These are phyloP conservation scores for Laodelphax striatellus DNA, from an alignment of 1,140 invertebrate species.

Conservation along the genomic window DNA sequence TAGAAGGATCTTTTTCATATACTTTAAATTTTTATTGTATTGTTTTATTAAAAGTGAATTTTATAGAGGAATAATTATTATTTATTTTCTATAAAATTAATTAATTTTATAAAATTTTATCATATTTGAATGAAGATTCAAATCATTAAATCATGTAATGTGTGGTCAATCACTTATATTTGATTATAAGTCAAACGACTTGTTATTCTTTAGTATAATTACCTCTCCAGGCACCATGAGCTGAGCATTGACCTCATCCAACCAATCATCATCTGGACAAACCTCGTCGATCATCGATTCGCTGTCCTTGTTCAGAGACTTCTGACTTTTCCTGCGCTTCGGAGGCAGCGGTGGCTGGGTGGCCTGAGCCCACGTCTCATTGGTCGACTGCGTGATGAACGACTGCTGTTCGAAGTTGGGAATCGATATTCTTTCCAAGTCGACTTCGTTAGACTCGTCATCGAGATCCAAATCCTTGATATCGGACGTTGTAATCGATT, in stretches of 20 bases:
- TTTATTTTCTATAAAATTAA: too few relatives aligned
- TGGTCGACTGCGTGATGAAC: constrained; percentile 4
- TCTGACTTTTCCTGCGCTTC: constrained; percentile 11
- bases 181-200: too few relatives aligned
- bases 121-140: too few relatives aligned
- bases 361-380: constrained; percentile 22
- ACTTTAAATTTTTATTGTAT: too few relatives aligned
- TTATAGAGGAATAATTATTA: too few relatives aligned
- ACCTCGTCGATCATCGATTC: constrained; percentile 6
- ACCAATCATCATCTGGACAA: constrained; percentile 18
- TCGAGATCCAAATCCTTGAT: constrained; percentile 17
- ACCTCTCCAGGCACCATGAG: constrained; percentile 14
- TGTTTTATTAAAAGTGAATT: too few relatives aligned
- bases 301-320: constrained; percentile 1
- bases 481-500: constrained; percentile 6
- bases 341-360: constrained; percentile 18
- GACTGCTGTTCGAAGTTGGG: constrained; percentile 20
- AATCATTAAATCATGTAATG: too few relatives aligned
- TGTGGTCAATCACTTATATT: too few relatives aligned
- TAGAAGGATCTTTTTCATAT: too few relatives aligned
- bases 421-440: neutral
- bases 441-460: neutral
- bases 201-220: neutral
- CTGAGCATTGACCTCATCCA: constrained; percentile 11
- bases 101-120: too few relatives aligned